Percentiles rank a stretch among this genome's conserved stretches.
Evolutionary conservation across 2,113 vertebrate genomes (phyloP).

Genomic region (Struthidea cinerea): DNA sequence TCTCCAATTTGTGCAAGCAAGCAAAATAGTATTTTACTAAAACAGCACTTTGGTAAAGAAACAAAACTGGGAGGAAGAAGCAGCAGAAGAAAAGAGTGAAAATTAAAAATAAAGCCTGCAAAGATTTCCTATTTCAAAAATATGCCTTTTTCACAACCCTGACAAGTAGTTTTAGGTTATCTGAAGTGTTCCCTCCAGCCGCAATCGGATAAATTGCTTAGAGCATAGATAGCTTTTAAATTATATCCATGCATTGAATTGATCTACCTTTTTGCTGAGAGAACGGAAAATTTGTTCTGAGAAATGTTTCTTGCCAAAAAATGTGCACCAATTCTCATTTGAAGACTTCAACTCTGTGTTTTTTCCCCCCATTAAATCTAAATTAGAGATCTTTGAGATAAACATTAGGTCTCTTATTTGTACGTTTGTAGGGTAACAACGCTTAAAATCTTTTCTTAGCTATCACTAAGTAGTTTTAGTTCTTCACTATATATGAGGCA

Average conservation of each 20-base stretch:
- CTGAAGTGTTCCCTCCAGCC: neutral
- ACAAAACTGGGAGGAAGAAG: neutral
- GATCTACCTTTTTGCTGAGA: constrained; percentile 9
- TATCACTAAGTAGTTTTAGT: neutral
- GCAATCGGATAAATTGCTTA: neutral
- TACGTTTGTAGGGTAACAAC: neutral
- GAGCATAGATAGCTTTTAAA: neutral
- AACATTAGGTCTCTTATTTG: neutral
- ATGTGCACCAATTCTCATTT: neutral
- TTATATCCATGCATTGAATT: neutral
- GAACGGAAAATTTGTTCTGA: neutral
- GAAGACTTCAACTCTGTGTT: neutral
- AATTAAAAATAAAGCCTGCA: neutral
- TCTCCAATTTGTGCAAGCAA: neutral
- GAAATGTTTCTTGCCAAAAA: neutral
- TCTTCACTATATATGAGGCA: neutral
- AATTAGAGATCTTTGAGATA: neutral
- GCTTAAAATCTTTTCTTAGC: neutral
- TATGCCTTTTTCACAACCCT: neutral
- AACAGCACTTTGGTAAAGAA: neutral
- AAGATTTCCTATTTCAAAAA: neutral
- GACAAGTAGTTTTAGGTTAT: neutral
- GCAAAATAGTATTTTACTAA: neutral
- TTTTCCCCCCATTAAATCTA: neutral
- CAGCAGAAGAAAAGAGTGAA: neutral